Evolutionary conservation across 2,888 invertebrate genomes (phyloP).

Genomic region (Thymelicus sylvestris): DNA sequence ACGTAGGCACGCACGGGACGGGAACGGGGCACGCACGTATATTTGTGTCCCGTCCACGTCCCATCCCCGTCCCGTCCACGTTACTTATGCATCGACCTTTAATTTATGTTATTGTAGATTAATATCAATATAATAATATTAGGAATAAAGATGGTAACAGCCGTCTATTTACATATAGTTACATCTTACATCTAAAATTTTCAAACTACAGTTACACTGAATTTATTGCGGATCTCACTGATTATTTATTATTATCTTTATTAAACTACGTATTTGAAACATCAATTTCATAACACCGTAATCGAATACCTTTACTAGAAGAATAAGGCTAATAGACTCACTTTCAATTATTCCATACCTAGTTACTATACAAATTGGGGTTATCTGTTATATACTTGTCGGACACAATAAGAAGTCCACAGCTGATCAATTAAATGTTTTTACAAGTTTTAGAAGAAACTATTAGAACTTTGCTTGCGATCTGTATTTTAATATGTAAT

Average conservation of each 20-base stretch:
- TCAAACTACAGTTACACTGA: conserved; percentile 62
- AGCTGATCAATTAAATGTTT: background rate
- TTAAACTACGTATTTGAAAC: conserved; percentile 24
- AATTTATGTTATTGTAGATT: background rate
- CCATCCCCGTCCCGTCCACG: too few relatives aligned
- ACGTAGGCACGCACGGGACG: too few relatives aligned
- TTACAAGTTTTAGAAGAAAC: too few relatives aligned
- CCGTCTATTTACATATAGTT: conserved; percentile 26
- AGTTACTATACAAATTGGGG: conserved; percentile 4
- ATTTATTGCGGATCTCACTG: conserved; percentile 79
- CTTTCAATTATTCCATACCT: conserved; percentile 7
- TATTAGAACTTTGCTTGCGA: too few relatives aligned
- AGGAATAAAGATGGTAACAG: conserved; percentile 18
- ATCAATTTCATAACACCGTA: background rate
- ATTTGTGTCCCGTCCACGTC: too few relatives aligned
- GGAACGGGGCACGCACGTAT: too few relatives aligned
- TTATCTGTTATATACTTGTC: background rate
- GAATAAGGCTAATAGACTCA: conserved; percentile 19
- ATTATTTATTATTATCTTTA: conserved; percentile 44
- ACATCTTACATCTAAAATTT: conserved; percentile 30
- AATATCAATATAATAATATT: conserved; percentile 14
- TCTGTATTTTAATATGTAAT: too few relatives aligned
- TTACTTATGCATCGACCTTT: too few relatives aligned
- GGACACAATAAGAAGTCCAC: background rate
- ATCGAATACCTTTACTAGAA: conserved; percentile 8